Conservation (phyloP, 92 coral and sea anemone species). For the Desmophyllum pertusum region DNA sequence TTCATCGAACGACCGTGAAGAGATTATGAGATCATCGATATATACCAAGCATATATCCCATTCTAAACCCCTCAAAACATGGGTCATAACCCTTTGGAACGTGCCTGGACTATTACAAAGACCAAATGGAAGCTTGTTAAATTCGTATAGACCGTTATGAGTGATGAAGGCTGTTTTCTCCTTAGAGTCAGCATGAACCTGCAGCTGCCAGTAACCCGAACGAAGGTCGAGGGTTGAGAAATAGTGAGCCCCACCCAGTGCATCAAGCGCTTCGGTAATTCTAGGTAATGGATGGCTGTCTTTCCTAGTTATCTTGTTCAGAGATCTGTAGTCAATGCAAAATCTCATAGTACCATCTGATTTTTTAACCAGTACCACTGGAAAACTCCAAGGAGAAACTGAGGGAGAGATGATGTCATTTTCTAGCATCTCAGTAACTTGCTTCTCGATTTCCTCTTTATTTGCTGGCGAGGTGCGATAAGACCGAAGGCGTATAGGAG, state of each 20-base stretch:
- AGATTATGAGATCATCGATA: conserved; percentile 59
- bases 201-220: conserved; percentile 62
- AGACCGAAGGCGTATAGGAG: conserved; percentile 60
- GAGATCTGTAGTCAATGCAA: conserved; percentile 53
- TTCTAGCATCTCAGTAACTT: conserved; percentile 54
- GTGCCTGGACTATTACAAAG: conserved; percentile 65
- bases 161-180: conserved; percentile 66
- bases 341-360: conserved; percentile 60
- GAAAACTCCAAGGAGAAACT: conserved; percentile 61
- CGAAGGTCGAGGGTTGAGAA: conserved; percentile 64
- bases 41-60: conserved; percentile 40
- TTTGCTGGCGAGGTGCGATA: conserved; percentile 63
- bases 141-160: conserved; percentile 63
- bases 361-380: conserved; percentile 65
- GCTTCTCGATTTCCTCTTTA: conserved; percentile 44
- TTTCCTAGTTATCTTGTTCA: conserved; percentile 49
- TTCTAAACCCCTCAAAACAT: conserved; percentile 48
- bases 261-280: conserved; percentile 58
- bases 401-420: conserved; percentile 59
- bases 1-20: conserved; percentile 21
- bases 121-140: conserved; percentile 60
- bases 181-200: conserved; percentile 45
- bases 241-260: conserved; percentile 52
- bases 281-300: conserved; percentile 55
- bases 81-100: conserved; percentile 58